Conservation (phyloP, 2,113 vertebrate species). For the Tenebrosternarchus preto region DNA sequence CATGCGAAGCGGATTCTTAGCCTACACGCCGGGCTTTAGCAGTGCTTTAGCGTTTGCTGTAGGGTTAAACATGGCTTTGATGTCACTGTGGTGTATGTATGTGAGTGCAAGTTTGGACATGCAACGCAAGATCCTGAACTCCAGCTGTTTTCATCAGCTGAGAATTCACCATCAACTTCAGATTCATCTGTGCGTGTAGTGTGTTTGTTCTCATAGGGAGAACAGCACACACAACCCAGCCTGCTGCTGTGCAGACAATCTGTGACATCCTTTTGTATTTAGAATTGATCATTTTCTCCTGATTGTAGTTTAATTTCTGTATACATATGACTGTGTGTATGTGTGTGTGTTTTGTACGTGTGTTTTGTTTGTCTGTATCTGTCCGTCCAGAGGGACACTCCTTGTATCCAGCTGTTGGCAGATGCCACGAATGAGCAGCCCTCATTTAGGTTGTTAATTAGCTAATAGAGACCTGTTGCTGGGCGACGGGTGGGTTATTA, state of each 20-base stretch:
- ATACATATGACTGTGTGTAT: neutral
- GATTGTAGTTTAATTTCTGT: conserved; percentile 46
- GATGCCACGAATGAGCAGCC: conserved; percentile 48
- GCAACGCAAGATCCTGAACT: neutral
- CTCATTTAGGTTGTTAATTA: conserved; percentile 59
- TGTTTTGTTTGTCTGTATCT: neutral
- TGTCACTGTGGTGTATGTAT: neutral
- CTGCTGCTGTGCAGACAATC: conserved; percentile 29
- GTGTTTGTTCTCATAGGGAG: conserved; percentile 1
- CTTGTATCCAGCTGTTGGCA: conserved; percentile 44
- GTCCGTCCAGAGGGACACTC: conserved; percentile 12
- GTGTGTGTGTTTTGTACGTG: neutral
- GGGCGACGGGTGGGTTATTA: conserved; percentile 53
- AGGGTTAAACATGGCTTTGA: neutral
- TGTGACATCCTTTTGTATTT: conserved; percentile 38
- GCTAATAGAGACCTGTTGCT: conserved; percentile 58
- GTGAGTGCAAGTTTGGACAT: neutral
- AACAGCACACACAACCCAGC: neutral
- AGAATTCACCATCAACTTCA: neutral
- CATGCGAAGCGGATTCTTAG: too few relatives aligned
- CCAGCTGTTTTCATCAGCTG: neutral
- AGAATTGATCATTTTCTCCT: conserved; percentile 25
- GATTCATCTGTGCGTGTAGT: neutral
- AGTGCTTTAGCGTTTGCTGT: too few relatives aligned
- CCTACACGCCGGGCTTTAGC: too few relatives aligned